Conservation (phyloP, 2,113 vertebrate species). For the Aegithalos caudatus region DNA sequence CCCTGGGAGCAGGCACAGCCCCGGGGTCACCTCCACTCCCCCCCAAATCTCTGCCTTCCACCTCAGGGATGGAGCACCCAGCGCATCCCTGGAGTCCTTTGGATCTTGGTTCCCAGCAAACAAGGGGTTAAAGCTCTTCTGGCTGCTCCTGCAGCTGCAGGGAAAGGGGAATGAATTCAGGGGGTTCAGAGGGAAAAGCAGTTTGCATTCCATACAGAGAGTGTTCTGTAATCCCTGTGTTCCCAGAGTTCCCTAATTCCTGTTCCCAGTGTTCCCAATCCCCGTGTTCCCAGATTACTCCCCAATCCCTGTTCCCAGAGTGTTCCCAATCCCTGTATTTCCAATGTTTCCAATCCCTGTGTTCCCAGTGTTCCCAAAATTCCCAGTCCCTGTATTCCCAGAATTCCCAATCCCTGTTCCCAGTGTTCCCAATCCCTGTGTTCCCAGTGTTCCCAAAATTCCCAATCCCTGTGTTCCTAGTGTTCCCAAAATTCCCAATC, state of each 20-base stretch:
- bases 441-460: too few relatives aligned
- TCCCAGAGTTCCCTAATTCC: not conserved
- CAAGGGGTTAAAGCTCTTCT: not conserved
- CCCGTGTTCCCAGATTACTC: not conserved
- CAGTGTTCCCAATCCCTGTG: too few relatives aligned
- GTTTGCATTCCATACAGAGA: not conserved
- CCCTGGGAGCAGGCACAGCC: not conserved
- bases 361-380: too few relatives aligned
- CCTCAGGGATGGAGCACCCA: fast-evolving
- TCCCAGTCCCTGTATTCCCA: not conserved
- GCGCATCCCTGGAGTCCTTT: fast-evolving
- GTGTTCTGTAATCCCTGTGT: not conserved
- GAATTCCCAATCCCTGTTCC: not conserved
- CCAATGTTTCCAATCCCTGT: too few relatives aligned
- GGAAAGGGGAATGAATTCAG: not conserved
- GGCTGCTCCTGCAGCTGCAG: not conserved
- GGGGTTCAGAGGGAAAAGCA: not conserved
- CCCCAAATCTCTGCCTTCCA: not conserved
- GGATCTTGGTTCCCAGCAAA: not conserved
- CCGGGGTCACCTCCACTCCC: not conserved
- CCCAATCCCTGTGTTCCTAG: not conserved
- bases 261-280: too few relatives aligned
- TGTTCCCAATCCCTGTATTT: too few relatives aligned
- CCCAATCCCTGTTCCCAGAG: not conserved
- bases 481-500: not conserved